Evolutionary conservation across 1,140 invertebrate genomes (phyloP), one percentile per base, ranked within the genome.

Genomic region (Aphelinus atriplicis): DNA sequence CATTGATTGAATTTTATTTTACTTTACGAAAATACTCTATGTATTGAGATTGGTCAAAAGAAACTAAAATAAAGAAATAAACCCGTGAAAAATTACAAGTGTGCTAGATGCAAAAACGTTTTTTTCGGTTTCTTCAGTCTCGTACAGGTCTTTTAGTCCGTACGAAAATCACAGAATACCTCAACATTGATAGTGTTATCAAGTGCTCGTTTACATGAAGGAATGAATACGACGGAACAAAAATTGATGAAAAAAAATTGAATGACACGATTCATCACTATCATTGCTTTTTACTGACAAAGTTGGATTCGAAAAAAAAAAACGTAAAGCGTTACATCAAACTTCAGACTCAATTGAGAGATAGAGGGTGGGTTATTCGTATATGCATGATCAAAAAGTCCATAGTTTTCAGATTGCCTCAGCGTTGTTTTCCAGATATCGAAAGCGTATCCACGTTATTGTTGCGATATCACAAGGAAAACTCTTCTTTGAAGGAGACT

Each of bases 351-450:
- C 67, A 55, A 9, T 56, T 46, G 3, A 74, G 50, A 81, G 73
- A 83, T 79, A 82, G 83, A 85, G 83, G 84, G 84, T 84, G 78
- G 76, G 77, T 81, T 77, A 80, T 78, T 80, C 65, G 75, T 81
- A 78, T 80, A 82, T 78, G 86, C 87, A 88, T 88, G 87, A 88
- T 88, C 87, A 88, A 88, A 88, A 88, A 88, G 86, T 88, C 86
- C 85, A 87, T 88, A 88, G 86, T 88, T 88, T 87, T 85, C 77
- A 83, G 79, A 86, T 88, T 88, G 86, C 86, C 86, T 87, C 83
- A 88, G 86, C 86, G 86, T 88, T 85, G 84, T 86, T 87, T 85
- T 88, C 84, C 82, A 81, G 77, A 76, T 85, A 80, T 84, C 84
- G 79, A 78, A 85, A 86, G 82, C 82, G 80, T 85, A 81, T 84